Base-by-base conservation (phyloP, 2,888 invertebrate species). In the Papilio gigon region DNA sequence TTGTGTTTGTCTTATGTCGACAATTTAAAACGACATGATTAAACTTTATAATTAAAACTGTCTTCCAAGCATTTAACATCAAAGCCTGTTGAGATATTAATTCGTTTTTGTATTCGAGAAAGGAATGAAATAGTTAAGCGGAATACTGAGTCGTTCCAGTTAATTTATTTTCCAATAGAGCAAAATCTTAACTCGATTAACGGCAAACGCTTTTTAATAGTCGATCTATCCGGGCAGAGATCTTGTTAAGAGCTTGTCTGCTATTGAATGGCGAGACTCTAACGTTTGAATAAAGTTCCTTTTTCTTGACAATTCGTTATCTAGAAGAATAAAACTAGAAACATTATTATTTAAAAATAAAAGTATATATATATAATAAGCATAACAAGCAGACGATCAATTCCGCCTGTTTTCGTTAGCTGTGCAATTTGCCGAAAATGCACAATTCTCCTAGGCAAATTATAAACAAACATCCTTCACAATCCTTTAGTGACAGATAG, bases 161-260 rank as follows among this genome's bases (percentile, higher is more conserved):
- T 35, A 58, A 58, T 35, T 58, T 58, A 58, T 58, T 58, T 33
- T 58, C 53, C 33, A 35, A 58, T 58, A 17, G 20, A 56, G 30
- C 11, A 4, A 20, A 35, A 58, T 20, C 53, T 53, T 30, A 58
- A 35, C 35, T 58, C 35, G 35, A 20, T 33, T 58, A 58, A 58
- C 30, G 27, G 56, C 17, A 58, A 58, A 53, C 12, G 33, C 58
- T 58, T 58, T 58, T 58, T 58, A 58, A 58, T 58, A 35, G 50
- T 25, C 30, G n/a, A 58, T 58, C 33, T 30, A 11, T 2, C 27
- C 17, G 17, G 20, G 20, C 35, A 20, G 17, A 25, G 50, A 53
- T 53, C n/a, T 53, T 50, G 25, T 25, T n/a, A 27, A n/a, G n/a
- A 11, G 27, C 53, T 53, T 27, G 25, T 27, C 25, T 3, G 27